Evolutionary conservation across 1,140 invertebrate genomes (phyloP).

Genomic region (Acyrthosiphon pisum): DNA sequence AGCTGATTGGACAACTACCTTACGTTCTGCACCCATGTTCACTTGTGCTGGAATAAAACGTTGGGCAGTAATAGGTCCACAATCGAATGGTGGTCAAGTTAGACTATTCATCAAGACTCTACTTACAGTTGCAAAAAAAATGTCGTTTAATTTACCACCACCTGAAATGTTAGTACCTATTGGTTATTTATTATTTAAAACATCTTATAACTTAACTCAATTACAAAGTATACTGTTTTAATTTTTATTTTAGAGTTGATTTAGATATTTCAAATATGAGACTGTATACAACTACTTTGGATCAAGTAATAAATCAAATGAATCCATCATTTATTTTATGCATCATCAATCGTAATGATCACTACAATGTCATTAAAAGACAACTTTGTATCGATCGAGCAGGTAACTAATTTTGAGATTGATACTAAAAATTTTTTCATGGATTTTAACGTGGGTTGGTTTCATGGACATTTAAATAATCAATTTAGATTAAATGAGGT

Average conservation of each 20-base stretch:
- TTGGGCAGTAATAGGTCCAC: conserved; percentile 32
- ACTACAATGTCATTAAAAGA: conserved; percentile 85
- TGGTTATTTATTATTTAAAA: neutral
- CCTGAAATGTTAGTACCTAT: conserved; percentile 56
- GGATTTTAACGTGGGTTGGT: neutral
- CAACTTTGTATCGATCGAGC: conserved; percentile 78
- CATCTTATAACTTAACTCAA: neutral
- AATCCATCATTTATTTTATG: conserved; percentile 49
- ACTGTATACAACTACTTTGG: neutral
- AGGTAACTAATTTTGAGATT: conserved; percentile 32
- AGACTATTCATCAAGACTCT: neutral
- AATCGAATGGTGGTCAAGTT: neutral
- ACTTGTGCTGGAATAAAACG: neutral
- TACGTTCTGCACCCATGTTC: neutral
- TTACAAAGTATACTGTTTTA: neutral
- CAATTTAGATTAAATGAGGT: neutral
- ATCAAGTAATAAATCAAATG: neutral
- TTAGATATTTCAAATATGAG: neutral
- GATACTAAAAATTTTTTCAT: neutral
- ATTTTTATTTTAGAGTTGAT: conserved; percentile 49
- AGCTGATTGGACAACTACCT: conserved; percentile 72
- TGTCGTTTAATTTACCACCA: conserved; percentile 35
- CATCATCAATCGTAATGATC: conserved; percentile 69
- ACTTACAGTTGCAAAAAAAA: neutral
- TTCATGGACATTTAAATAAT: neutral